Percentiles rank a stretch among this genome's conserved stretches.
These are phyloP conservation scores for Tetraodon nigroviridis DNA, from an alignment of 2,113 vertebrate species.

Conservation along the genomic window DNA sequence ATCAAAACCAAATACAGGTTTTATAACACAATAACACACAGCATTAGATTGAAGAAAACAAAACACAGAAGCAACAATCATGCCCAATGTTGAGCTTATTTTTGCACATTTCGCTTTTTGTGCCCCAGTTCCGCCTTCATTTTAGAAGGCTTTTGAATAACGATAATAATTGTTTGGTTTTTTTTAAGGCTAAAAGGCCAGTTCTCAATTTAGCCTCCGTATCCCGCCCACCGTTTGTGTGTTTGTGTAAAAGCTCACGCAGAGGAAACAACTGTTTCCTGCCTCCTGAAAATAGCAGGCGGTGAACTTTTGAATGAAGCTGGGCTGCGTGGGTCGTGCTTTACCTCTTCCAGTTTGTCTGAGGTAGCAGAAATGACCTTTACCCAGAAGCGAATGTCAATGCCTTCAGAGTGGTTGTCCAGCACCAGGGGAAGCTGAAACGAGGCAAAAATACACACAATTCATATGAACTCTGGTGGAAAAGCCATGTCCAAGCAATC, in stretches of 20 bases:
- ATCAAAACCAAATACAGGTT: neutral
- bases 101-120: conserved; percentile 17
- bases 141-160: neutral
- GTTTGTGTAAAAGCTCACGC: conserved; percentile 57
- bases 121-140: conserved; percentile 12
- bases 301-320: conserved; percentile 48
- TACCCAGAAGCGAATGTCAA: conserved; percentile 79
- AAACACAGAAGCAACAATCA: conserved; percentile 5
- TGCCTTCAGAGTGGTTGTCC: conserved; percentile 77
- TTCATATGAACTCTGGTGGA: neutral
- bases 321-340: neutral
- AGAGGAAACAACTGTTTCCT: conserved; percentile 74
- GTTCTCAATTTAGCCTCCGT: conserved; percentile 61
- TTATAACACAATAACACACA: neutral
- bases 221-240: conserved; percentile 51
- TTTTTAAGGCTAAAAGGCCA: conserved; percentile 29
- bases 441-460: conserved; percentile 10
- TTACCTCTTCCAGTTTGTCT: conserved; percentile 79
- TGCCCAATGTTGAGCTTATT: neutral
- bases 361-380: conserved; percentile 74
- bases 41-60: neutral
- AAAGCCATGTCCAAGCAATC: neutral
- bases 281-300: conserved; percentile 62
- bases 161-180: conserved; percentile 52
- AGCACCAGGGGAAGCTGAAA: conserved; percentile 83